Evolutionary conservation across 1,140 invertebrate genomes (phyloP), one percentile per base, ranked within the genome.

Genomic region (Bicyclus anynana): DNA sequence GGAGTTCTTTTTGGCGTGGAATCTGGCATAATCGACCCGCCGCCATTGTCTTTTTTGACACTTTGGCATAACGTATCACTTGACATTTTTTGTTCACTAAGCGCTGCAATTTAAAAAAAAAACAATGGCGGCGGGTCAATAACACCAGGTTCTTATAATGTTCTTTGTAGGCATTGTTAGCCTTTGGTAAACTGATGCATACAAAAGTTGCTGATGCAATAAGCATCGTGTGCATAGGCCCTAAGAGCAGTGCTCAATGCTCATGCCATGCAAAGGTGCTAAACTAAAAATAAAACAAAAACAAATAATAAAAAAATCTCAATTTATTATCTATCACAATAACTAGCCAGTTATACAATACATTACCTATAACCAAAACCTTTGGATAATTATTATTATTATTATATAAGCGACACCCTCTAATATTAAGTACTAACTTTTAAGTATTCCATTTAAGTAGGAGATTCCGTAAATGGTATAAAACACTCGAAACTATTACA

Each of bases 251-350:
- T 65, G 62, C 72, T 62, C 27, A 46, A 68, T 65, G 62, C 72
- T 62, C 63, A 68, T 69, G 62, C 67, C 79, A 80, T 77, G 77
- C 80, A 69, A 47, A 77, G 79, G 80, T 83, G 84, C 72, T 68
- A 61, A 75, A 77, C 72, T 76, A 77, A 86, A 84, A 40, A 84
- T 80, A 65, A 84, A 87, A 87, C 77, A 74, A 82, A 84, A 85
- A 72, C 51, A 80, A 83, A 73, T 33, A 12, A 33, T 71, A 74
- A 78, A 79, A 83, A 40, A 79, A 82, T 74, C 68, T 67, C 75
- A 78, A 79, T 81, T 81, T 80, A 80, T 81, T 80, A 70, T 60
- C 69, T 77, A 79, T 75, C 62, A 84, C 72, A 77, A 66, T 72
- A 71, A 77, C 58, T 66, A 69, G 55, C 61, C 59, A 49, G 68